A percentile compares a stretch with the other conserved stretches of the same genome.
Conservation (phyloP, 1,140 invertebrate species). For the Hylaeus anthracinus region DNA sequence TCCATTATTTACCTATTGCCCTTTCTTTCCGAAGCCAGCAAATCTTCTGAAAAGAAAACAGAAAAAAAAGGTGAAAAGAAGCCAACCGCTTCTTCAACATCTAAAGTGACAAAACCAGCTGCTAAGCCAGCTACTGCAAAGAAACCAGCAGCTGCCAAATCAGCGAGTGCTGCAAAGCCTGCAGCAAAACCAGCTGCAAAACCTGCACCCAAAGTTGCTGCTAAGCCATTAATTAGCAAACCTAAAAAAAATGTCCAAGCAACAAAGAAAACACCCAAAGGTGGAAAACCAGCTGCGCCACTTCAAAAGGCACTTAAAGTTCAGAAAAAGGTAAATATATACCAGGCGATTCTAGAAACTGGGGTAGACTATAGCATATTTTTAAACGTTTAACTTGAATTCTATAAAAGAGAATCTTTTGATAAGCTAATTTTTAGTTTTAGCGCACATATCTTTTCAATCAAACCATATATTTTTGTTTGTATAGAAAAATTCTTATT, state of each 20-base stretch:
- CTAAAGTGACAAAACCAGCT: conserved; percentile 68
- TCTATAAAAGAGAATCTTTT: too few species aligned
- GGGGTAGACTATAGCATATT: too few species aligned
- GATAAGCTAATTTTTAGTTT: too few species aligned
- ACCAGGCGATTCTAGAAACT: background rate
- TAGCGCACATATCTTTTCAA: too few species aligned
- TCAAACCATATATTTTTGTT: too few species aligned
- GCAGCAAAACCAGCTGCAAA: conserved; percentile 80
- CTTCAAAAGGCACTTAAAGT: conserved; percentile 86
- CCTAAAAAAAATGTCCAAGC: conserved; percentile 84
- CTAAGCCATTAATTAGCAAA: conserved; percentile 81
- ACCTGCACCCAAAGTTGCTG: conserved; percentile 78
- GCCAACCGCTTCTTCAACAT: conserved; percentile 69
- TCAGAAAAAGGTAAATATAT: conserved; percentile 87
- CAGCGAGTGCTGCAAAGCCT: conserved; percentile 76
- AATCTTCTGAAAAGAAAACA: conserved; percentile 85
- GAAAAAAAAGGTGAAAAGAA: conserved; percentile 82
- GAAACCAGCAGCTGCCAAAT: conserved; percentile 70
- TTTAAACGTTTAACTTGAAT: too few species aligned
- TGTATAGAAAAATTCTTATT: too few species aligned
- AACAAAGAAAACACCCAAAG: conserved; percentile 82
- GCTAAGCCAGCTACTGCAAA: conserved; percentile 70
- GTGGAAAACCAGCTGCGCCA: conserved; percentile 77
- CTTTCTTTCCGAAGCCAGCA: conserved; percentile 70
- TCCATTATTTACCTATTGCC: background rate